Base-by-base conservation (phyloP, 2,888 invertebrate species). In the Phrixothrix hirtus region DNA sequence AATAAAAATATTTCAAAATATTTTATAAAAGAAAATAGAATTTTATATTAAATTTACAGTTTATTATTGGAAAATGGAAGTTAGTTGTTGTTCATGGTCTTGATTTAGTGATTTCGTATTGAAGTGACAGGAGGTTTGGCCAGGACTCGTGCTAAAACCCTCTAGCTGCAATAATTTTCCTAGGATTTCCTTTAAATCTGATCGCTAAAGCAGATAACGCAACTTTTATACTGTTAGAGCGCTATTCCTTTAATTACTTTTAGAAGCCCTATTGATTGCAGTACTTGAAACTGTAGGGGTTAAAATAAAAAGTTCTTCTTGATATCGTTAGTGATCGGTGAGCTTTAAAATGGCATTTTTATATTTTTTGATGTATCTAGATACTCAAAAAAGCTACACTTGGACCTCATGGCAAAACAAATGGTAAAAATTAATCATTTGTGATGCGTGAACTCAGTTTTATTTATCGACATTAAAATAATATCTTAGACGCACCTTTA, bases 101-200 rank as follows among this genome's bases (percentile, higher is more conserved):
- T 72, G 72, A 72, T 72, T 72, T 72, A 72, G 70, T 70, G 62
- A 68, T 67, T 66, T 57, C 69, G 71, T 64, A 72, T 72, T 72
- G 71, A 71, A 72, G 70, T 72, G 72, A 72, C 72, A 71, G 72
- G 66, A 68, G 71, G 70, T 65, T 71, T 70, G 70, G 66, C 64
- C 65, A 60, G 65, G 61, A 63, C 61, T 65, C 58, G 61, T 62
- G 60, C 60, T 62, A 61, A 38, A 64, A 64, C 69, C 61, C 56
- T 66, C 69, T 66, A 51, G 58, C 59, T 64, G 70, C 68, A 49
- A 63, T 68, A 67, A 68, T 68, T 69, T 68, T 64, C 64, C 54
- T 56, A 51, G 62, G 60, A 50, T 42, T 43, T 49, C 29, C 27
- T 42, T 31, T 42, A 35, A 35, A 49, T 42, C 49, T 39, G 34